Percentiles rank a stretch among this genome's conserved stretches.
phyloP scores from a whole-genome alignment of 2,888 invertebrate species.

The Sthenelais limicola region DNA sequence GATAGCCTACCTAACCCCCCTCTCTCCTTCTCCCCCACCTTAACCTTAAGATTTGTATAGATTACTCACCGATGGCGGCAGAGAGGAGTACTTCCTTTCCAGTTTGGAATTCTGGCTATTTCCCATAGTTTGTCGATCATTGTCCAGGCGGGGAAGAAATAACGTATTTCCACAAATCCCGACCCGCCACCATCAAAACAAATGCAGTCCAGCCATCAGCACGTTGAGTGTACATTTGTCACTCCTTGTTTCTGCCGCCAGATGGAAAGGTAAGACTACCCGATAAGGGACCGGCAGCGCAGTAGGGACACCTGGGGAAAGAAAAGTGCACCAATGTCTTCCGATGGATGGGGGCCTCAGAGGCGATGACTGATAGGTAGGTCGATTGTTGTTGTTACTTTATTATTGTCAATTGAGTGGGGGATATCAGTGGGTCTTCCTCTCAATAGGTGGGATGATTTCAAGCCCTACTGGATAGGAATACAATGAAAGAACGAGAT shows the following conservation, averaged over 20 bases:
- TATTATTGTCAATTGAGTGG: too few species aligned
- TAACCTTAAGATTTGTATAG: neutral
- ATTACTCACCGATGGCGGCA: conserved; percentile 45
- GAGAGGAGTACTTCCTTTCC: conserved; percentile 45
- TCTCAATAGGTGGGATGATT: too few species aligned
- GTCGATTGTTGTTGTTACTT: too few species aligned
- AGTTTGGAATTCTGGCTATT: conserved; percentile 45
- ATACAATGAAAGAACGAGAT: too few species aligned
- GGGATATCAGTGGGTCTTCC: too few species aligned
- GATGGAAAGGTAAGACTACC: conserved; percentile 1
- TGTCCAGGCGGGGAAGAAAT: conserved; percentile 29
- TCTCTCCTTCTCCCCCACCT: too few species aligned
- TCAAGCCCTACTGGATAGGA: too few species aligned
- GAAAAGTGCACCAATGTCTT: too few species aligned
- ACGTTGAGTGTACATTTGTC: conserved; percentile 10
- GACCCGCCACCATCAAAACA: conserved; percentile 34
- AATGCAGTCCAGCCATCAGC: neutral
- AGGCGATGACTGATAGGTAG: too few species aligned
- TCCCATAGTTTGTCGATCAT: conserved; percentile 43
- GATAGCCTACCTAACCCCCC: neutral
- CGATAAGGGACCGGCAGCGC: too few species aligned
- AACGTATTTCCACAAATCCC: conserved; percentile 2
- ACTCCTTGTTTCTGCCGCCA: neutral
- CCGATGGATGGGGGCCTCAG: too few species aligned
- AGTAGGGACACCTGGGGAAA: too few species aligned